phyloP scores from a whole-genome alignment of 2,113 vertebrate genomes.

The Cromileptes altivelis region DNA sequence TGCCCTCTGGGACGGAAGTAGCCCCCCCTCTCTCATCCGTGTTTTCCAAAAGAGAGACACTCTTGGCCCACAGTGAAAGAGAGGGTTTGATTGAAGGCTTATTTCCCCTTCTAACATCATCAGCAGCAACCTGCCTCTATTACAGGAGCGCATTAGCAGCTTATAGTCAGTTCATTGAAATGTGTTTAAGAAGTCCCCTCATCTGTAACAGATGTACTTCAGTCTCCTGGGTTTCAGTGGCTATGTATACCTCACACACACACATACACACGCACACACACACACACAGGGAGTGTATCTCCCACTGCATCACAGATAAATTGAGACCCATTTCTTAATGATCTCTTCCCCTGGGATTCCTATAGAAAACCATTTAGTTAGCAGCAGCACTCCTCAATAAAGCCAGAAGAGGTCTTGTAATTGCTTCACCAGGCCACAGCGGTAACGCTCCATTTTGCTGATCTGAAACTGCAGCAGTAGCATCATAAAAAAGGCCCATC shows the following conservation, averaged over 20 bases:
- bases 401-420: constrained; percentile 69
- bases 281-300: constrained; percentile 34
- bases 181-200: constrained; percentile 66
- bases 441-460: constrained; percentile 55
- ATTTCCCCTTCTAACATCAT: constrained; percentile 61
- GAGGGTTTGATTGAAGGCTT: constrained; percentile 48
- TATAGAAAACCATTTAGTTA: constrained; percentile 77
- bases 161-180: constrained; percentile 62
- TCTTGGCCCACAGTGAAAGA: constrained; percentile 27
- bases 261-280: constrained; percentile 19
- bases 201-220: constrained; percentile 67
- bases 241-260: constrained; percentile 1
- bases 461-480: constrained; percentile 38
- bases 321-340: constrained; percentile 71
- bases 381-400: constrained; percentile 61
- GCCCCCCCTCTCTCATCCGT: not conserved
- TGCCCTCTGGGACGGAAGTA: constrained; percentile 15
- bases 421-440: constrained; percentile 61
- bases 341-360: constrained; percentile 67
- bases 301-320: constrained; percentile 45
- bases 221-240: constrained; percentile 46
- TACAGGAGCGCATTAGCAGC: constrained; percentile 63
- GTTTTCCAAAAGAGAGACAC: constrained; percentile 27
- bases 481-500: constrained; percentile 26
- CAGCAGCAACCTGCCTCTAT: constrained; percentile 61